Base-by-base conservation (phyloP, 2,797 vertebrate species). In the Mus spretus region DNA sequence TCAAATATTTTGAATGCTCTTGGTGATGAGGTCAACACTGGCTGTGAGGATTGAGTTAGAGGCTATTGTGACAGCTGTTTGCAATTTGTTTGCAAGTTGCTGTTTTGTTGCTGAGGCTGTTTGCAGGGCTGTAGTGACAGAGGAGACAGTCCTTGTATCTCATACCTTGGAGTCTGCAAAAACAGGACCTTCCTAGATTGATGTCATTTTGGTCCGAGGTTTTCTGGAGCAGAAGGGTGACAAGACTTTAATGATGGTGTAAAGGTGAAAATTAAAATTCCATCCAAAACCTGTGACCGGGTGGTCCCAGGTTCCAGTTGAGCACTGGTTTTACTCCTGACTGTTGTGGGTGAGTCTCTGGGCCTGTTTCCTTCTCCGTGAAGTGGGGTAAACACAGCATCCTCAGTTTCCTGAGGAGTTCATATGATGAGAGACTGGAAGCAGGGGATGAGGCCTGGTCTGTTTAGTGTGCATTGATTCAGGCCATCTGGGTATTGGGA, bases 1-100 rank as follows among this genome's bases (percentile, higher is more conserved):
- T 53, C 93, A 85, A 84, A 53, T 84, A 85, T 90, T 96, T 91
- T 84, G 61, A 88, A 59, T 79, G 55, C 57, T 20, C 0, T 96
- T 15, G 85, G 34, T 40, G 67, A 37, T 53, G 79, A 91, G 89
- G 94, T 89, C 89, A 90, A 3, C 74, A 57, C 63, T 6, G 55
- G 75, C 87, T 44, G 5, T 70, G 31, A 81, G 77, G 67, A 74
- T 10, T 50, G 72, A 85, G n/a, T 75, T 37, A 70, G 89, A 67
- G 61, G 65, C 78, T 53, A 24, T 40, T 5, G 63, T 50, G 79
- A 89, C 86, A 94, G 82, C 61, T 94, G 74, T 61, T 85, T 50
- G 93, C 55, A 91, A 6, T 86, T 34, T 91, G 40, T 83, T 57
- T 77, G 12, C 26, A 57, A 53, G 20, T 19, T 59, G 40, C 37